A percentile compares a stretch with the other conserved stretches of the same genome.
These are phyloP conservation scores for Artibeus jamaicensis DNA, from an alignment of 2,797 vertebrate species.

Conservation along the genomic window DNA sequence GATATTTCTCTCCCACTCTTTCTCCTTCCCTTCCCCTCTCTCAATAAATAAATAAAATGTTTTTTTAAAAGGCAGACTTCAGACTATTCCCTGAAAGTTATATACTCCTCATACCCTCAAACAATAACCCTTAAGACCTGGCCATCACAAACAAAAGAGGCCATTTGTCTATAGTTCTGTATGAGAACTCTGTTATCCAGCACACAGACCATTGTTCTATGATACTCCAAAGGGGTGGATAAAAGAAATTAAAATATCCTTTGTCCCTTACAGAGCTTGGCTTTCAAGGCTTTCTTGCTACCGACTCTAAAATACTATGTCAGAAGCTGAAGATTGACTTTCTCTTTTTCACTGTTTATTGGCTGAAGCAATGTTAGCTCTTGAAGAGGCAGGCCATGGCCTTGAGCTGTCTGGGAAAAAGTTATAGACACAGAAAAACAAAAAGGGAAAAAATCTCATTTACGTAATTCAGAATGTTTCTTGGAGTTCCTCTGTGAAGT, in stretches of 20 bases:
- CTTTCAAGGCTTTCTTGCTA: background rate
- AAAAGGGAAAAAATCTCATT: background rate
- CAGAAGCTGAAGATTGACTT: background rate
- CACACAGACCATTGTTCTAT: background rate
- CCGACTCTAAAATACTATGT: background rate
- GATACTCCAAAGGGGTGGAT: background rate
- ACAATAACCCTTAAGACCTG: background rate
- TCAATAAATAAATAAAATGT: no score
- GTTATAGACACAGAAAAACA: background rate
- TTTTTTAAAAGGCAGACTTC: background rate
- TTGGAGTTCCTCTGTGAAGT: background rate
- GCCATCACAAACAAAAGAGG: background rate
- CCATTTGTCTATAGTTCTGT: background rate
- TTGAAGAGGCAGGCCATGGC: background rate
- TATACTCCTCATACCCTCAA: background rate
- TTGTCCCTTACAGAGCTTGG: background rate
- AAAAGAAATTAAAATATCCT: slow-evolving; percentile 25
- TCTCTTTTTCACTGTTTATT: background rate
- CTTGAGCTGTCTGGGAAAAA: background rate
- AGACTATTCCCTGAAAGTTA: background rate
- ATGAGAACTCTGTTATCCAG: background rate
- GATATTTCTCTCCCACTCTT: no score
- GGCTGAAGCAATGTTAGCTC: background rate
- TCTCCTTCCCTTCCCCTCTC: no score
- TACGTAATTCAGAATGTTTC: background rate